Base-by-base conservation (phyloP, 2,888 invertebrate species). In the Lithophane leautieri region DNA sequence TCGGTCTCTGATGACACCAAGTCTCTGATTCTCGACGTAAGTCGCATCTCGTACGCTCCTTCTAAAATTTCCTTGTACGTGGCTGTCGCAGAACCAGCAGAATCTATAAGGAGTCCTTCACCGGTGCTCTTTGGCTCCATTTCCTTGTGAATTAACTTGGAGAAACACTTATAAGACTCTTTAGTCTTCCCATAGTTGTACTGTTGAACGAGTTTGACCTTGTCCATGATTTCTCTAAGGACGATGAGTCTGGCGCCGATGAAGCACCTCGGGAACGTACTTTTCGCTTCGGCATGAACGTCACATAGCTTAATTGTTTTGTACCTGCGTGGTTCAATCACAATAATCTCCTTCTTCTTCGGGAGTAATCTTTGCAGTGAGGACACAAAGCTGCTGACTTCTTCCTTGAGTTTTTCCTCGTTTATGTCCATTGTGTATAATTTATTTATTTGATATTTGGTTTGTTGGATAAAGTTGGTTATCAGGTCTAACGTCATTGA, bases 1-100 rank as follows among this genome's bases (percentile, higher is more conserved):
- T 96, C 96, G 0, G 94, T 94, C 87, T 96, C 95, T 56, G 96
- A 96, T 0, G 95, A 93, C 19, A 95, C 88, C n/a, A 96, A 80
- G 73, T 96, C 95, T 74, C 88, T 94, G 71, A 96, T 96, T 81
- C 92, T 95, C 0, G 96, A 95, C 3, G 94, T 95, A 19, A 96
- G 84, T 40, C 92, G 89, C 92, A 96, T 92, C 77, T 94, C 91
- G 81, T 93, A 94, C 0, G 88, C 89, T 16, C 92, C 93, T 0
- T 94, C 94, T 4, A 95, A 83, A 1, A 86, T 79, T 71, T 96
- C 94, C 22, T 89, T 92, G 83, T 96, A 96, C 0, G 94, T 93
- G 0, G 96, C 96, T 0, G 95, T 95, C 0, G 96, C 96, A 4
- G 94, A 94, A 2, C 96, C 96, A 0, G 92, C 89, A 0, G 95